These are phyloP conservation scores for Ornithoptera priamus DNA, from an alignment of 2,888 invertebrate species.

Conservation along the genomic window DNA sequence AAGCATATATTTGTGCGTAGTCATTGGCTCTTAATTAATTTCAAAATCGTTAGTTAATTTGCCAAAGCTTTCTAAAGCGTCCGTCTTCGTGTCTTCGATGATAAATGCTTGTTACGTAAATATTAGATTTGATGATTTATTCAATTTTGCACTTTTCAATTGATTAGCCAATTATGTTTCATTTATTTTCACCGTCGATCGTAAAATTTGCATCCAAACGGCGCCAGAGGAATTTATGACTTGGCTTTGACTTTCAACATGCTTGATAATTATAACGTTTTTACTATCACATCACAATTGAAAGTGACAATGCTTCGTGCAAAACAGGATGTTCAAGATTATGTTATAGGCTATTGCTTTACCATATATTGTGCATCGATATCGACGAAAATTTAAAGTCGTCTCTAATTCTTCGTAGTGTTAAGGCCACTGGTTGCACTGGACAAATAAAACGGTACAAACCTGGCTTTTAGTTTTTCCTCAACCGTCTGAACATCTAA, in stretches of 20 bases:
- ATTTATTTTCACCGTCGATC: constrained; percentile 18
- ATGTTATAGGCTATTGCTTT: no score
- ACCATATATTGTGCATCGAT: constrained; percentile 9
- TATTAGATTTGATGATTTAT: constrained; percentile 29
- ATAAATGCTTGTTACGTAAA: constrained; percentile 30
- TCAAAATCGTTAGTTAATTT: constrained; percentile 49
- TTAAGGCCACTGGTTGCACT: constrained; percentile 43
- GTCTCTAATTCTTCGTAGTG: constrained; percentile 42
- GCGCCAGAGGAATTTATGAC: constrained; percentile 13
- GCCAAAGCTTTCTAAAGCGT: constrained; percentile 51
- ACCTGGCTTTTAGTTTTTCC: constrained; percentile 48
- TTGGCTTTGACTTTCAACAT: constrained; percentile 24
- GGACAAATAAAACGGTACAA: constrained; percentile 55
- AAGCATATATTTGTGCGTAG: constrained; percentile 39
- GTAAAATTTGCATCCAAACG: constrained; percentile 24
- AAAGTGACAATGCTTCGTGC: constrained; percentile 11
- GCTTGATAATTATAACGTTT: constrained; percentile 21
- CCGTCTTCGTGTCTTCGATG: constrained; percentile 23
- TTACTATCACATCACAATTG: constrained; percentile 14
- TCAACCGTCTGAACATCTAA: constrained; percentile 37
- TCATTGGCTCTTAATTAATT: constrained; percentile 54
- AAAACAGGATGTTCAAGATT: neutral
- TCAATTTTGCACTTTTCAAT: constrained; percentile 20
- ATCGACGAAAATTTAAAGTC: constrained; percentile 36
- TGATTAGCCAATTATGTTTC: constrained; percentile 27